Percentiles rank a stretch among this genome's conserved stretches.
phyloP scores from a whole-genome alignment of 2,113 vertebrate genomes.

The Mirza zaza region DNA sequence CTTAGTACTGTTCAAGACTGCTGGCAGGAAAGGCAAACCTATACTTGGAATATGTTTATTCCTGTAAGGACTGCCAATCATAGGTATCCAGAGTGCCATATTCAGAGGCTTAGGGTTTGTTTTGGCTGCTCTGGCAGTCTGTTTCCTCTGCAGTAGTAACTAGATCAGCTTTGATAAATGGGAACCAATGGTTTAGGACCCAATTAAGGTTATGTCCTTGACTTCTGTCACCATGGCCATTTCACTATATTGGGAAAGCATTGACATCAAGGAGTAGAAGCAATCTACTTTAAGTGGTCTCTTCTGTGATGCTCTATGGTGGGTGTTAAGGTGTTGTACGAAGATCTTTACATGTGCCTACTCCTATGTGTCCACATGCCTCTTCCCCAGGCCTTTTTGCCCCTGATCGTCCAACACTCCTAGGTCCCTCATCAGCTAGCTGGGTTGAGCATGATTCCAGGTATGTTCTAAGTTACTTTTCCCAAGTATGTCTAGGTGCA shows the following conservation, averaged over 20 bases:
- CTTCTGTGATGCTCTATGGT: neutral
- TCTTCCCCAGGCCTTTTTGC: neutral
- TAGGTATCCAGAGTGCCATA: neutral
- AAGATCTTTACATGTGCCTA: neutral
- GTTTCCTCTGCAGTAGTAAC: neutral
- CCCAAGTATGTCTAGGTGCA: neutral
- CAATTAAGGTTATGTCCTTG: neutral
- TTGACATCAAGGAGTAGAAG: neutral
- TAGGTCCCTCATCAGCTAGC: neutral
- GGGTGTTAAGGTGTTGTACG: neutral
- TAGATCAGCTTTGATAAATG: neutral
- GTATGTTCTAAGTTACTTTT: neutral
- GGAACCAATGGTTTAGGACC: neutral
- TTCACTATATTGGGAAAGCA: neutral
- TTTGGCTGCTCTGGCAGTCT: neutral
- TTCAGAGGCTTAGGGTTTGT: neutral
- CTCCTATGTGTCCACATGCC: no score
- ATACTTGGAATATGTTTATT: neutral
- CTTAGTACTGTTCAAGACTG: neutral
- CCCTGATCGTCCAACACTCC: neutral
- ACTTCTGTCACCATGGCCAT: neutral
- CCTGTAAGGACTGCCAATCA: neutral
- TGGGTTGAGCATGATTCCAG: neutral
- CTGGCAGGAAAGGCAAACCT: neutral
- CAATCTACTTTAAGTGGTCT: neutral